Conservation (phyloP, 2,888 invertebrate species). For the Diaperis boleti region DNA sequence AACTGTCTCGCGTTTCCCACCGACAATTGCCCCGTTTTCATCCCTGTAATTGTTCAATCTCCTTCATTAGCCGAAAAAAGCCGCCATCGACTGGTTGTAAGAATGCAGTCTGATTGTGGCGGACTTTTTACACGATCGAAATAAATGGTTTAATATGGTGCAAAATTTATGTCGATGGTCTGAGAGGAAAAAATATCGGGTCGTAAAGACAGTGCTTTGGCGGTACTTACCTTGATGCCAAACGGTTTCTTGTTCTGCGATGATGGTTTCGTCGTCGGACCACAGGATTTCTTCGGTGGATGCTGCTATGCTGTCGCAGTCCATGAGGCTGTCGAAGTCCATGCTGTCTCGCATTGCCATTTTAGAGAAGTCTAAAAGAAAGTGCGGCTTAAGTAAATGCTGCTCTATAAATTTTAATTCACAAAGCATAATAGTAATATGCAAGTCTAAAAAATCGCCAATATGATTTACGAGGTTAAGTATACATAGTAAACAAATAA, state of each 20-base stretch:
- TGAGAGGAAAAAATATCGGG: slow-evolving; percentile 7
- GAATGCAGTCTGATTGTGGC: slow-evolving; percentile 38
- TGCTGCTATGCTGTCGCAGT: slow-evolving; percentile 63
- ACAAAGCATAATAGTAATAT: too few relatives aligned
- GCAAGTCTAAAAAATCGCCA: too few relatives aligned
- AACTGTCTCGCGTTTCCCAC: slow-evolving; percentile 16
- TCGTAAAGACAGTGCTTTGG: not conserved
- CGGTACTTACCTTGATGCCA: slow-evolving; percentile 64
- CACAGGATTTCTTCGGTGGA: slow-evolving; percentile 66
- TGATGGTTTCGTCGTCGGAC: slow-evolving; percentile 66
- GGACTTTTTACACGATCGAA: slow-evolving; percentile 16
- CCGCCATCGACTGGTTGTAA: slow-evolving; percentile 33
- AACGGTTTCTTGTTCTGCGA: slow-evolving; percentile 64
- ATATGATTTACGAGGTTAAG: too few relatives aligned
- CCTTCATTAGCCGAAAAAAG: slow-evolving; percentile 31
- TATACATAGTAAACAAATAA: too few relatives aligned
- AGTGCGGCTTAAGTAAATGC: too few relatives aligned
- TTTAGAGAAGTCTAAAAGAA: too few relatives aligned
- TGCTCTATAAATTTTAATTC: too few relatives aligned
- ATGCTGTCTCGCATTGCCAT: slow-evolving; percentile 59
- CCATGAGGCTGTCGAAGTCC: slow-evolving; percentile 63
- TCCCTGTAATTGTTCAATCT: slow-evolving; percentile 31
- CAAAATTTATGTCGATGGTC: slow-evolving; percentile 34
- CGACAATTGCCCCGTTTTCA: not conserved
- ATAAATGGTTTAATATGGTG: slow-evolving; percentile 38